Conservation (phyloP, 2,113 vertebrate species). For the Toxotes chatareus region DNA sequence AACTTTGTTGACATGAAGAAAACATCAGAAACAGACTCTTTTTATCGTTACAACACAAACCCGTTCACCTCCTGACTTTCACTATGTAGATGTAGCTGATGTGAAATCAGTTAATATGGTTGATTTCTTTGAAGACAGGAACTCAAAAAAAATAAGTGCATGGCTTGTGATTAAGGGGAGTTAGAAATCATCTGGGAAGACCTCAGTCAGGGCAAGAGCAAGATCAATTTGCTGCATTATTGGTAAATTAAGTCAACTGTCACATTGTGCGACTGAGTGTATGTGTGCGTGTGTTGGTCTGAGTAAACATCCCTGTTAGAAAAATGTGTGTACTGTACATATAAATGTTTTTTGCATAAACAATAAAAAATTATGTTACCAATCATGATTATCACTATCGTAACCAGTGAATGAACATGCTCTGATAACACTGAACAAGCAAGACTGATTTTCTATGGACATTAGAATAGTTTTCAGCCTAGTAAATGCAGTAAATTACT, state of each 20-base stretch:
- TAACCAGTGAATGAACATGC: neutral
- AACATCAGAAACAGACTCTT: neutral
- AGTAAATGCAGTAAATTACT: neutral
- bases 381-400: neutral
- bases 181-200: neutral
- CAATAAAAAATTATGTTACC: neutral
- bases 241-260: conserved; percentile 4
- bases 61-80: neutral
- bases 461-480: neutral
- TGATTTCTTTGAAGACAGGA: neutral
- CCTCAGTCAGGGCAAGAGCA: neutral
- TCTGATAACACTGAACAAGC: neutral
- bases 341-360: neutral
- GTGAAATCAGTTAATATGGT: conserved; percentile 7
- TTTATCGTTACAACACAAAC: neutral
- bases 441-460: neutral
- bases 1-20: neutral
- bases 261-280: neutral
- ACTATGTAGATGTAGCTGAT: neutral
- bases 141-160: conserved; percentile 4
- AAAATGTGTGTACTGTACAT: neutral
- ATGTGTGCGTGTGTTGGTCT: neutral
- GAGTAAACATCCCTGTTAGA: neutral
- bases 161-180: neutral
- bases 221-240: neutral